phyloP scores from a whole-genome alignment of 2,888 invertebrate genomes.

The Rotaria sp. region DNA sequence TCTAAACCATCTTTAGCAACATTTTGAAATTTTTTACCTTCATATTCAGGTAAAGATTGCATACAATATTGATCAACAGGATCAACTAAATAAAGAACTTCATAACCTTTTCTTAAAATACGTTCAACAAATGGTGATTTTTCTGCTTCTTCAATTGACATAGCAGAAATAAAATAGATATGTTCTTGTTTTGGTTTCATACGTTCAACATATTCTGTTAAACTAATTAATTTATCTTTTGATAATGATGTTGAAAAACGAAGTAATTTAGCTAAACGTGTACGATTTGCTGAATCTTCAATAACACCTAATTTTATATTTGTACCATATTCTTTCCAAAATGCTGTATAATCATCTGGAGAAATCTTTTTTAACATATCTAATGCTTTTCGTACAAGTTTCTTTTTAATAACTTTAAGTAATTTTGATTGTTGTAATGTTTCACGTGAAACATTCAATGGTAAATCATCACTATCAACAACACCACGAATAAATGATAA shows the following conservation, averaged over 20 bases:
- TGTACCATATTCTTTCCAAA: conserved; percentile 99
- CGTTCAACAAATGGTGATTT: conserved; percentile 88
- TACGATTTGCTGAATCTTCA: conserved; percentile 92
- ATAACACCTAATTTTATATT: conserved; percentile 90
- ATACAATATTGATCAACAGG: conserved; percentile 97
- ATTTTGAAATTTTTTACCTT: conserved; percentile 92
- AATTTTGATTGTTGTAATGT: conserved; percentile 96
- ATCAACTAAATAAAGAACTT: conserved; percentile 78
- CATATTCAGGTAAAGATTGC: conserved; percentile 89
- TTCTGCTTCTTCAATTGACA: conserved; percentile 69
- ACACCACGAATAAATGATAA: conserved; percentile 88
- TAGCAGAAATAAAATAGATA: conserved; percentile 91
- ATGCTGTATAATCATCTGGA: conserved; percentile 76
- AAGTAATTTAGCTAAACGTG: conserved; percentile 84
- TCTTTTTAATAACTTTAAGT: conserved; percentile 97
- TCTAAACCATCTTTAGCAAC: conserved; percentile 95
- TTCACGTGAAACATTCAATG: conserved; percentile 93
- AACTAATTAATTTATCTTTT: conserved; percentile 62
- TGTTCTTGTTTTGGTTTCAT: conserved; percentile 90
- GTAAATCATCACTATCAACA: conserved; percentile 95
- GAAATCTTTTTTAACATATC: conserved; percentile 96
- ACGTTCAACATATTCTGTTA: conserved; percentile 80
- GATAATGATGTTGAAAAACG: conserved; percentile 73
- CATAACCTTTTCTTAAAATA: conserved; percentile 81
- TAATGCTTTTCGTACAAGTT: conserved; percentile 86